Evolutionary conservation across 2,888 invertebrate species (phyloP).

Genomic region (Eristalis tenax): DNA sequence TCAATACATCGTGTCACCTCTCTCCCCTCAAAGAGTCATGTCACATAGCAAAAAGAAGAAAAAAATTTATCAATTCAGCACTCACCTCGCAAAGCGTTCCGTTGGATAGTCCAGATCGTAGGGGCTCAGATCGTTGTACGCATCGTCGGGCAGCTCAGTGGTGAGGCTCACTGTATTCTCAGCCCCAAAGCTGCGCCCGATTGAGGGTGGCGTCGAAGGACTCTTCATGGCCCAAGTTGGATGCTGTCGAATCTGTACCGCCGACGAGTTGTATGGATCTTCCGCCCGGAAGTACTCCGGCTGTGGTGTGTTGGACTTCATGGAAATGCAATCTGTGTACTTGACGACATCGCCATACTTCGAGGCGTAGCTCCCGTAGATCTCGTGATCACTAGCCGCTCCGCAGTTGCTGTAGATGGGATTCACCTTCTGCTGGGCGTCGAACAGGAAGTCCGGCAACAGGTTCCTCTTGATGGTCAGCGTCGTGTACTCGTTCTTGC

Average conservation of each 20-base stretch:
- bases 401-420: constrained; percentile 80
- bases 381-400: constrained; percentile 76
- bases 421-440: constrained; percentile 78
- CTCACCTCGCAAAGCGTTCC: constrained; percentile 78
- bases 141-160: constrained; percentile 80
- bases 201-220: constrained; percentile 73
- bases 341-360: constrained; percentile 77
- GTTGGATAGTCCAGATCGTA: constrained; percentile 79
- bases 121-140: constrained; percentile 77
- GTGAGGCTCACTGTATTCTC: constrained; percentile 80
- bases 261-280: constrained; percentile 76
- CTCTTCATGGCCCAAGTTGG: constrained; percentile 58
- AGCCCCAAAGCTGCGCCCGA: constrained; percentile 77
- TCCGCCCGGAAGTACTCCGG: constrained; percentile 78
- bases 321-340: constrained; percentile 78
- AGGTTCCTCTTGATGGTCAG: constrained; percentile 80
- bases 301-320: constrained; percentile 80
- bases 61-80: background rate
- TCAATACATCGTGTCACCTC: background rate
- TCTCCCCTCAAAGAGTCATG: too few species aligned
- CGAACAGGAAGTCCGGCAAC: constrained; percentile 80
- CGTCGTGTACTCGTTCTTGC: constrained; percentile 78
- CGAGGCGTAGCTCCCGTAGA: constrained; percentile 77
- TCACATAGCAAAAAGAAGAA: background rate
- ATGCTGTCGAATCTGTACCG: constrained; percentile 78